These are phyloP conservation scores for Mellilla xanthometata DNA, from an alignment of 2,888 invertebrate genomes.

Conservation along the genomic window DNA sequence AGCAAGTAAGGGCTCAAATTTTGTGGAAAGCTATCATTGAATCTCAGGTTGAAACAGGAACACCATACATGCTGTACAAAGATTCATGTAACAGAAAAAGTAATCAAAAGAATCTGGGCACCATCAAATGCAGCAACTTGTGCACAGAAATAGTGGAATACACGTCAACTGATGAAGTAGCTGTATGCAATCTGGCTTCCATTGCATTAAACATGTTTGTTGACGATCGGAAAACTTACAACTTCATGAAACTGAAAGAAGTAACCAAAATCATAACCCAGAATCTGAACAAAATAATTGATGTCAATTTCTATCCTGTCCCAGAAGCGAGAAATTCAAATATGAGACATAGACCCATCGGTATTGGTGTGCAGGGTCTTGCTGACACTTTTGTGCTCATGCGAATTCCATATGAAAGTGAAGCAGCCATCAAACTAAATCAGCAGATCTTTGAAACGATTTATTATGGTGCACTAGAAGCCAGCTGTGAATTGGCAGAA, in stretches of 20 bases:
- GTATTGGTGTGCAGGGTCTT: conserved; percentile 98
- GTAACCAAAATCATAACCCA: conserved; percentile 94
- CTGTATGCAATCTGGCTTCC: conserved; percentile 99
- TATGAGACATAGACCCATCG: conserved; percentile 91
- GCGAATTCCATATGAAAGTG: conserved; percentile 96
- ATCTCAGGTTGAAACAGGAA: conserved; percentile 98
- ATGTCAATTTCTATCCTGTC: conserved; percentile 97
- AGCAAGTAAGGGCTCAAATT: conserved; percentile 90
- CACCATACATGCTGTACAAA: conserved; percentile 98
- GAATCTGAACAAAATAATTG: conserved; percentile 98
- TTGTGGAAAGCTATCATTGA: conserved; percentile 97
- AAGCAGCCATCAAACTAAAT: conserved; percentile 92
- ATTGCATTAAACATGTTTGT: conserved; percentile 98
- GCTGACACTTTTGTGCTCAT: conserved; percentile 98
- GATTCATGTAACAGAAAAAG: conserved; percentile 98
- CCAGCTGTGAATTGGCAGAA: conserved; percentile 96
- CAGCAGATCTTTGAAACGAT: conserved; percentile 98
- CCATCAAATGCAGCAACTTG: conserved; percentile 98
- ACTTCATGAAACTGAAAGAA: conserved; percentile 93
- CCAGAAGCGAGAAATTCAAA: conserved; percentile 94
- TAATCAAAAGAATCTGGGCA: conserved; percentile 98
- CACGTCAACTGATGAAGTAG: conserved; percentile 95
- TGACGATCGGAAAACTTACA: conserved; percentile 88
- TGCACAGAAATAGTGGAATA: conserved; percentile 99
- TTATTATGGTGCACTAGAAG: conserved; percentile 98